Evolutionary conservation across 2,797 vertebrate genomes (phyloP), one percentile per base, ranked within the genome.

Genomic region (Tympanoctomys barrerae): DNA sequence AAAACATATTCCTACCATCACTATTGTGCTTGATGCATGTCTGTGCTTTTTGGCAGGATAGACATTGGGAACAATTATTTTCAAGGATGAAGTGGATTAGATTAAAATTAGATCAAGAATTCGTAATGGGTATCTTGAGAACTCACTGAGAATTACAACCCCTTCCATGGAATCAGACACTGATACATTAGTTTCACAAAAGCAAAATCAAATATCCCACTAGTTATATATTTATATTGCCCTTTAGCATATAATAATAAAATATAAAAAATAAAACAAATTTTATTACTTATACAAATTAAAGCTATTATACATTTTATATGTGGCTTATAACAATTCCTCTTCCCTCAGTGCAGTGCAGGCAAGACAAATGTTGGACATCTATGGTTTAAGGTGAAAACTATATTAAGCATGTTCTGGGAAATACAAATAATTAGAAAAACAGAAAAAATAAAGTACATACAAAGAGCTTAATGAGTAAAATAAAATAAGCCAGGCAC

Each of bases 381-480:
- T 66, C 64, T 46, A 77, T 87, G 22, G 26, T 8, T 19, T 91
- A 26, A 57, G 36, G 49, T 91, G 75, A 95, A 87, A 89, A 91
- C 42, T 73, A 6, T 28, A 77, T 62, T 42, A 71, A 31, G 93
- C 80, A 90, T 66, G 26, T 78, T 9, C 10, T 59, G 92, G 46
- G 49, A 87, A 84, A 66, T 49, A 13, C 88, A 70, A 92, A 92
- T 97, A 95, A 88, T 85, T 87, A 92, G 70, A 75, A 84, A 86
- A 94, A 79, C 26, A 95, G 90, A 97, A 81, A 81, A 2, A 66
- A 73, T 73, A 61, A 89, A 31, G 26, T 33, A 0, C 21, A 80
- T 46, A 46, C 54, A 64, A 77, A 81, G 94, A 46, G 13, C 21
- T 86, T 87, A 82, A 62, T 16, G n/a, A 88, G 59, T 16, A 94